A percentile compares a stretch with the other conserved stretches of the same genome.
phyloP scores from a whole-genome alignment of 1,140 invertebrate species.

The Ephestia elutella region DNA sequence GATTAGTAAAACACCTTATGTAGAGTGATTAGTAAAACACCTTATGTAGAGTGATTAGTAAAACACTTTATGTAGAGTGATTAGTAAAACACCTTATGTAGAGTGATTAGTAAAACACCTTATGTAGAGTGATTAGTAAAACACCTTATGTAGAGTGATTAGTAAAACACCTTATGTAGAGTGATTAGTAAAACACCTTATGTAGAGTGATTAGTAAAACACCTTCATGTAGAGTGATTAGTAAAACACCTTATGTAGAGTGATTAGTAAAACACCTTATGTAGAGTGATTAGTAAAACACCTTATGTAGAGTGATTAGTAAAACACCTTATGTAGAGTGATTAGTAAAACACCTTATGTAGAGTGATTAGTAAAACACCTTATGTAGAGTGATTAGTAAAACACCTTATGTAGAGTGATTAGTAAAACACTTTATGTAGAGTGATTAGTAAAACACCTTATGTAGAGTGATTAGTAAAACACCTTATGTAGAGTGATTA shows the following conservation, averaged over 20 bases:
- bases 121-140: background rate
- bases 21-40: no score
- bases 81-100: background rate
- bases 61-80: background rate
- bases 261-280: background rate
- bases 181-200: background rate
- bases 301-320: background rate
- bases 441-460: no score
- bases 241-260: background rate
- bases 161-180: background rate
- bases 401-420: background rate
- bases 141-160: background rate
- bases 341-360: background rate
- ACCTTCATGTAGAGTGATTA: background rate
- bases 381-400: background rate
- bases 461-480: background rate
- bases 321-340: background rate
- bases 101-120: no score
- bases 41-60: background rate
- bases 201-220: background rate
- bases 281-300: no score
- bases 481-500: background rate
- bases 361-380: no score
- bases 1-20: background rate
- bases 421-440: background rate